Conservation (phyloP, 2,113 vertebrate species). For the Anseranas semipalmata region DNA sequence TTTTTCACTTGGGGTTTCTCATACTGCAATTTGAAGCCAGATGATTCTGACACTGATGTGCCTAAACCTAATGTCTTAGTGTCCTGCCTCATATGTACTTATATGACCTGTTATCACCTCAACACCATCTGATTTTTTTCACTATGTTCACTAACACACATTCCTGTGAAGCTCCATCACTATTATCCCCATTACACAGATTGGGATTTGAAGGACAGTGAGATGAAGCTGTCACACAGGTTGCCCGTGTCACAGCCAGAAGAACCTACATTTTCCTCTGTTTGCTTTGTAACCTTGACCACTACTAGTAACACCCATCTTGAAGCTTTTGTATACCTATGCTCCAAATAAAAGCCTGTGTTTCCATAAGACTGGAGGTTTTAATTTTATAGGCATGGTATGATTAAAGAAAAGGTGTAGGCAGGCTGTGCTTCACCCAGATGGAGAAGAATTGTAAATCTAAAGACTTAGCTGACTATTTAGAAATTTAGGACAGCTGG, state of each 20-base stretch:
- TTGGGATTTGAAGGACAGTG: neutral
- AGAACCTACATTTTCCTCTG: neutral
- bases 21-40: neutral
- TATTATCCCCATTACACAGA: neutral
- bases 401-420: conserved; percentile 51
- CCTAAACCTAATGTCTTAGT: neutral
- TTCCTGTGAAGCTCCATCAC: neutral
- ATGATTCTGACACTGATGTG: fast-evolving
- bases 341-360: neutral
- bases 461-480: conserved; percentile 53
- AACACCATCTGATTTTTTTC: neutral
- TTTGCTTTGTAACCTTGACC: neutral
- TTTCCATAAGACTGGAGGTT: neutral
- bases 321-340: neutral
- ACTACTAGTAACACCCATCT: neutral
- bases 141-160: neutral
- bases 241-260: neutral
- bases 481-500: conserved; percentile 65
- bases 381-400: neutral
- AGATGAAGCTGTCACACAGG: neutral
- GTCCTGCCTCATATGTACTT: neutral
- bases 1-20: neutral
- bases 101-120: neutral
- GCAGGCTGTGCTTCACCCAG: conserved; percentile 35
- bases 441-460: conserved; percentile 49